Evolutionary conservation across 2,797 vertebrate species (phyloP).

Genomic region (Crenuchus spilurus): DNA sequence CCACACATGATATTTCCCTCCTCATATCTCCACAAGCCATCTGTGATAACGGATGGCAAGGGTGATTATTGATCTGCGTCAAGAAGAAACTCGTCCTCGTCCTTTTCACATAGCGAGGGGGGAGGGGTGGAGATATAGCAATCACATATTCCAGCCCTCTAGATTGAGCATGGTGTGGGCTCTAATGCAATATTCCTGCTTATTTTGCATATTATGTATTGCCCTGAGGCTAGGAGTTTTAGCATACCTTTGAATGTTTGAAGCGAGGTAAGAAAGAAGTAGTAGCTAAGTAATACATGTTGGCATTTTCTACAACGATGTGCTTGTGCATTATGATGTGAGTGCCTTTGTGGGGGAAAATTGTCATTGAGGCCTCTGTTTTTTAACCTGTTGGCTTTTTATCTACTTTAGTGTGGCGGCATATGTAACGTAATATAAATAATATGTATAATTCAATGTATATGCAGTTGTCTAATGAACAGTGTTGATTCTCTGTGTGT

Average conservation of each 20-base stretch:
- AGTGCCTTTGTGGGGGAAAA: slow-evolving; percentile 21
- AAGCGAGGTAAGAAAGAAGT: slow-evolving; percentile 14
- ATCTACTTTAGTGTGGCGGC: not conserved
- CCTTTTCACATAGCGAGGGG: slow-evolving; percentile 14
- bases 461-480: slow-evolving; percentile 20
- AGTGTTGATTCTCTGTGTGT: not conserved
- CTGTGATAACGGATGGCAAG: slow-evolving; percentile 49
- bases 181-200: slow-evolving; percentile 39
- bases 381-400: not conserved
- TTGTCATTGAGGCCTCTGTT: slow-evolving; percentile 1
- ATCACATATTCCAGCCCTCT: slow-evolving; percentile 20
- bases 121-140: slow-evolving; percentile 4
- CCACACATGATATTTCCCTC: slow-evolving; percentile 31
- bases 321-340: slow-evolving; percentile 13
- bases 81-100: slow-evolving; percentile 45
- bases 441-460: slow-evolving; percentile 24
- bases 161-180: slow-evolving; percentile 28
- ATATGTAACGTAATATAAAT: not conserved
- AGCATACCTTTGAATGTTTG: slow-evolving; percentile 21
- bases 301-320: slow-evolving; percentile 14
- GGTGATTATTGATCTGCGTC: slow-evolving; percentile 56
- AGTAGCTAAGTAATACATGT: not conserved
- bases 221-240: slow-evolving; percentile 26
- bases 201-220: slow-evolving; percentile 31
- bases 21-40: slow-evolving; percentile 48